Evolutionary conservation across 2,888 invertebrate genomes (phyloP), one percentile per base, ranked within the genome.

Genomic region (Celastrina argiolus): DNA sequence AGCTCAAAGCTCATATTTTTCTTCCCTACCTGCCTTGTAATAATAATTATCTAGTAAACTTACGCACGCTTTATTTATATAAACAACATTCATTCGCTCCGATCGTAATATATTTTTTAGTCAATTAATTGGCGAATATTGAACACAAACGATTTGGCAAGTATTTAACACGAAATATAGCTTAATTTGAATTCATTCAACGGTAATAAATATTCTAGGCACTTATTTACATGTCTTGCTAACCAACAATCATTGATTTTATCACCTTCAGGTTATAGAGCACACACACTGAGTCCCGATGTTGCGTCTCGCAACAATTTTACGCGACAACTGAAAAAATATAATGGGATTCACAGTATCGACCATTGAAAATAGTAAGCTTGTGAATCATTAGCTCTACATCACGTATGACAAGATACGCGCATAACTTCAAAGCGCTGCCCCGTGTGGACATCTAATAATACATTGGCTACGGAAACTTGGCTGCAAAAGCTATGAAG

Each of bases 241-340:
- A 45, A 16, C 22, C 10, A 22, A 12, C 22, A 22, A 8, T 51
- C 51, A 26, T 12, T 22, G 5, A 51, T 12, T 22, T 51, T 16
- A 68, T 72, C 72, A 87, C 86, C 86, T 79, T 76, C 71, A 69
- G 69, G 72, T 70, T 70, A 68, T 74, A 80, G 83, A 87, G 87
- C 86, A 71, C 87, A 71, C 72, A 74, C 70, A 68, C 69, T 66
- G 84, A 86, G 87, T 84, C 87, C 87, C 80, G 85, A 71, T 77
- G 85, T 84, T 84, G 83, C 82, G 75, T 81, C 74, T 73, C 75
- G 78, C 74, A 81, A 81, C 78, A 74, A 45, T 64, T 58, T 58
- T 58, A 28, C 81, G 77, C 84, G 85, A 76, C 77, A 77, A 87
- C 86, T 87, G 70, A 65, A 45, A 61, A 58, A 16, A 56, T 56